Evolutionary conservation across 2,113 vertebrate genomes (phyloP), one percentile per base, ranked within the genome.

Genomic region (Pycnonotus jocosus): DNA sequence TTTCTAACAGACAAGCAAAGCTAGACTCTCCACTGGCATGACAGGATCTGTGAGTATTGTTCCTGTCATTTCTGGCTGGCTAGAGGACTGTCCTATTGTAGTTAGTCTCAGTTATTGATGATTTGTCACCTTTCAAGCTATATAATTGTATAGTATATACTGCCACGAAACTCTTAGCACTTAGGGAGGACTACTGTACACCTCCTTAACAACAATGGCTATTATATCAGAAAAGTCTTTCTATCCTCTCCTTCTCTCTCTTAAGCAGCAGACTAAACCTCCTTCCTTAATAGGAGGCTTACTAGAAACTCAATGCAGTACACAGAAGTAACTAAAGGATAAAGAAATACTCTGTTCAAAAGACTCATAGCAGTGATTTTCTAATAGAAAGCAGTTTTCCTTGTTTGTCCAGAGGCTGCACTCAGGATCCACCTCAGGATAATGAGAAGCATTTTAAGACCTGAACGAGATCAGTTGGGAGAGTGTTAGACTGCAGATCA

Each of bases 391-490:
- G 7, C 18, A 78, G 4, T 50, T 94, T 84, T 54, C 28, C 16
- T 82, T 50, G 8, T 66, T 19, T 45, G 7, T 65, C 27, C 12
- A 35, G 28, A 77, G 33, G 35, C 17, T 44, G 18, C 0, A 44
- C 4, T 51, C 23, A 61, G 35, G 2, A 2, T 45, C 15, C 18
- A 31, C 15, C 22, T 48, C 17, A 79, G 20, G 28, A 37, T 1
- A 0, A 37, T 11, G 21, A 40, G 24, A 47, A 61, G 3, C n/a
- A 54, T 54, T 61, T 61, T 31, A 66, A 61, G 40, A 54, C 7
- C 11, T 48, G 40, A 35, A 54, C 0, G 1, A 69, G 17, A 21
- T 27, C 6, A 35, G 3, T 0, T 68, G 54, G 5, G 17, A 82
- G 11, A 53, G 7, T 25, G n/a, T 61, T 47, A 40, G 30, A 54